Base-by-base conservation (phyloP, 2,113 vertebrate genomes). In the Pedionomus torquatus region DNA sequence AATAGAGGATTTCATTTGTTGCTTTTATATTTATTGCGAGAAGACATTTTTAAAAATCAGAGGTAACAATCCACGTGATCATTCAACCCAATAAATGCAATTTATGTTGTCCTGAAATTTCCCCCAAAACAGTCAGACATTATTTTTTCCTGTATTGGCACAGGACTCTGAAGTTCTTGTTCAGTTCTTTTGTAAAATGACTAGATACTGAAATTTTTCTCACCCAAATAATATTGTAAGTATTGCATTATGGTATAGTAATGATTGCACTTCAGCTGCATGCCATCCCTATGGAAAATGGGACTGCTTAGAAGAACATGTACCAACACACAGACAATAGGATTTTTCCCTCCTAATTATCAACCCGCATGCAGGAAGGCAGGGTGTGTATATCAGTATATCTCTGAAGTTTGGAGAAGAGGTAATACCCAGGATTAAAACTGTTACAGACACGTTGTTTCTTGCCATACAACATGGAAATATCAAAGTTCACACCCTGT, bases 401-500 rank as follows among this genome's bases (percentile, higher is more conserved):
- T 96, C 95, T 96, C 93, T 96, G 87, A 81, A 94, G 89, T 63
- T 84, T 88, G 88, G 93, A 94, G 79, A 48, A 88, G 81, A 96
- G 69, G 71, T 83, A 97, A 93, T 95, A 77, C 60, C 41, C 85
- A 71, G 85, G 93, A 97, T 97, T 97, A 96, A 84, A 91, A 93
- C 75, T 95, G 69, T 84, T 89, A 76, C 54, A 94, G 94, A 57
- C 97, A 95, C n/a, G 96, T 95, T 96, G 74, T 61, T 96, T 97
- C 97, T 96, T 97, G 96, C 89, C 86, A 10, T 68, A 72, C 66
- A 85, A 74, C 14, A 1, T 87, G 70, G 89, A 96, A 96, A 93
- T 90, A 94, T 90, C 95, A 84, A 87, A 96, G 89, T 72, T 91
- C 95, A 95, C 96, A 95, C 96, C 95, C 94, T 96, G 91, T 92